These are phyloP conservation scores for Ligdia adustata DNA, from an alignment of 2,888 invertebrate genomes.

Conservation along the genomic window DNA sequence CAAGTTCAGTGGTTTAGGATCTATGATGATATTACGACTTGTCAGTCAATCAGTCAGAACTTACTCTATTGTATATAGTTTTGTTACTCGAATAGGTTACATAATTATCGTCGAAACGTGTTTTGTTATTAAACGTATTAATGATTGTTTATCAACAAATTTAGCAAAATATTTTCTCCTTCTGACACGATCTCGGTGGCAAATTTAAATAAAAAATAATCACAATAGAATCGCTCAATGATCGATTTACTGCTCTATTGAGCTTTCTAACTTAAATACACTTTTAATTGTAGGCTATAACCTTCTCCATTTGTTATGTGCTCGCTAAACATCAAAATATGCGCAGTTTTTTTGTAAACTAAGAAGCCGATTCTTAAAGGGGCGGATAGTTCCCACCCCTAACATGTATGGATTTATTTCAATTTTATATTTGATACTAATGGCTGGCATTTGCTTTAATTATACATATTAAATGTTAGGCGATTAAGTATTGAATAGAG, in stretches of 20 bases:
- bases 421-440: constrained; percentile 58
- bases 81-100: too few species aligned
- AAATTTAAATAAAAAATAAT: constrained; percentile 32
- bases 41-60: too few species aligned
- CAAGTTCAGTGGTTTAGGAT: too few species aligned
- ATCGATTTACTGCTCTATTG: constrained; percentile 71
- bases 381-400: constrained; percentile 60
- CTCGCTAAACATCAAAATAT: constrained; percentile 75
- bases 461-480: constrained; percentile 57
- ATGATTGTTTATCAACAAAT: background rate
- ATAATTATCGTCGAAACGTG: background rate
- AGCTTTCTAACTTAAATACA: constrained; percentile 62
- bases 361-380: constrained; percentile 25
- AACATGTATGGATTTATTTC: constrained; percentile 63
- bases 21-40: too few species aligned
- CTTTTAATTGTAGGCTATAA: constrained; percentile 69
- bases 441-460: constrained; percentile 60
- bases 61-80: too few species aligned
- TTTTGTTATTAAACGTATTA: background rate
- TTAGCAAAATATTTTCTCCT: constrained; percentile 13
- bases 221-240: constrained; percentile 44
- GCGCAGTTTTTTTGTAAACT: constrained; percentile 48
- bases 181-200: constrained; percentile 10
- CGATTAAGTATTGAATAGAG: constrained; percentile 51
- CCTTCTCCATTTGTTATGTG: constrained; percentile 63